These are phyloP conservation scores for Heterochromis multidens DNA, from an alignment of 2,113 vertebrate genomes.

Conservation along the genomic window DNA sequence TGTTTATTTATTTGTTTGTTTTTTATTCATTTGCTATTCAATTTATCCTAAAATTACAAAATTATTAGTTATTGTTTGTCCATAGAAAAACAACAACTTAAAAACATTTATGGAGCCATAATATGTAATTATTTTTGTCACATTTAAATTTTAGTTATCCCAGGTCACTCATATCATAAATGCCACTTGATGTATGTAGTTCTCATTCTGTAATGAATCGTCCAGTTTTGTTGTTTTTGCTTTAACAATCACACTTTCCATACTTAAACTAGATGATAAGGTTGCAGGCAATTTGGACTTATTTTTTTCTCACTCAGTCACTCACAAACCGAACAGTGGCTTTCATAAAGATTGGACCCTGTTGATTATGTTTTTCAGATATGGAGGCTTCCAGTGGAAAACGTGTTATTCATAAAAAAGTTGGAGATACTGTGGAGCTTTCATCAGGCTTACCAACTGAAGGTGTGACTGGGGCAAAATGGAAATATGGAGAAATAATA, in stretches of 20 bases:
- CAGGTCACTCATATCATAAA: neutral
- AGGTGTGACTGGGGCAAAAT: fast-evolving
- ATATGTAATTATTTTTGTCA: neutral
- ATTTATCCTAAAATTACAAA: neutral
- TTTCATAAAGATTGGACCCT: neutral
- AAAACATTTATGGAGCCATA: neutral
- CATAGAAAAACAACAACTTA: neutral
- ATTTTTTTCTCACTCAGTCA: neutral
- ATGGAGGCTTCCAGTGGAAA: neutral
- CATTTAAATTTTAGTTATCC: neutral
- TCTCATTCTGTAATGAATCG: neutral
- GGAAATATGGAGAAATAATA: fast-evolving
- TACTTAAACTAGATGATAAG: fast-evolving
- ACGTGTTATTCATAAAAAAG: neutral
- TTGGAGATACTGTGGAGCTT: slow-evolving; percentile 46
- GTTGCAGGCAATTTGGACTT: neutral
- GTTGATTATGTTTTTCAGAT: slow-evolving; percentile 22
- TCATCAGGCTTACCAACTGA: neutral
- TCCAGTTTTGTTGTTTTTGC: neutral
- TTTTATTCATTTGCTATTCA: neutral
- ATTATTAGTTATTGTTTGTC: neutral
- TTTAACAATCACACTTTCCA: fast-evolving
- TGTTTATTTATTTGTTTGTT: fast-evolving
- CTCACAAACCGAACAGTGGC: neutral
- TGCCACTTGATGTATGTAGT: fast-evolving